A percentile compares a stretch with the other conserved stretches of the same genome.
phyloP scores from a whole-genome alignment of 2,888 invertebrate species.

The Aricia artaxerxes region DNA sequence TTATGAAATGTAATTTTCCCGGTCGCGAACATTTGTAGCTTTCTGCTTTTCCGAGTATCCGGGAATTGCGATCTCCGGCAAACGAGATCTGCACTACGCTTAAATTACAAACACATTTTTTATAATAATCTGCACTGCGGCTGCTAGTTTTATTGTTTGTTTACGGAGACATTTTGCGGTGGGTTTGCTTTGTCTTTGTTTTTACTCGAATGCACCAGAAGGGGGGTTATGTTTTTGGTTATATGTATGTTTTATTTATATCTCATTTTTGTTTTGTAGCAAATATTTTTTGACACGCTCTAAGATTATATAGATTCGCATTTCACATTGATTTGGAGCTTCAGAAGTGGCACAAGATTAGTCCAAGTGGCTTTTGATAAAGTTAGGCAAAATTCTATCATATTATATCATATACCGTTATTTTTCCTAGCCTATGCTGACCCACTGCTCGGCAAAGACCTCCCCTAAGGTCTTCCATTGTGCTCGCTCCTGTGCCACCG shows the following conservation, averaged over 20 bases:
- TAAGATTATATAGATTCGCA: too few species aligned
- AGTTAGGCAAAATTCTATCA: too few species aligned
- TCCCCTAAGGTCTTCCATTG: too few species aligned
- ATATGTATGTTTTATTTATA: neutral
- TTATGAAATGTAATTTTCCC: constrained; percentile 80
- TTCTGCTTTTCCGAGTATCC: constrained; percentile 71
- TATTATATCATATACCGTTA: too few species aligned
- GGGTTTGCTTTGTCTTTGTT: constrained; percentile 5
- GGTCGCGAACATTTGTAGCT: constrained; percentile 74
- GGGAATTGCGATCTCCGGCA: constrained; percentile 75
- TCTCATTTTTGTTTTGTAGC: too few species aligned
- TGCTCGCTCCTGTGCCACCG: too few species aligned
- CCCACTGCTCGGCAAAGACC: too few species aligned
- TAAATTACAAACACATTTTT: constrained; percentile 71
- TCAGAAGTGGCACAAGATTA: too few species aligned
- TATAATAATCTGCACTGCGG: constrained; percentile 62
- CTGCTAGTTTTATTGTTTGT: constrained; percentile 38
- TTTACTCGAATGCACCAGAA: neutral
- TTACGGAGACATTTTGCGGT: constrained; percentile 7
- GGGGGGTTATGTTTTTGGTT: neutral
- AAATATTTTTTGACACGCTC: too few species aligned
- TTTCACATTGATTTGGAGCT: too few species aligned
- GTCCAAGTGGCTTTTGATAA: too few species aligned
- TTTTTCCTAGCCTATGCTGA: too few species aligned
- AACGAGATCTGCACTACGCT: constrained; percentile 72